Evolutionary conservation across 2,888 invertebrate genomes (phyloP).

Genomic region (Cremastinae sp.): DNA sequence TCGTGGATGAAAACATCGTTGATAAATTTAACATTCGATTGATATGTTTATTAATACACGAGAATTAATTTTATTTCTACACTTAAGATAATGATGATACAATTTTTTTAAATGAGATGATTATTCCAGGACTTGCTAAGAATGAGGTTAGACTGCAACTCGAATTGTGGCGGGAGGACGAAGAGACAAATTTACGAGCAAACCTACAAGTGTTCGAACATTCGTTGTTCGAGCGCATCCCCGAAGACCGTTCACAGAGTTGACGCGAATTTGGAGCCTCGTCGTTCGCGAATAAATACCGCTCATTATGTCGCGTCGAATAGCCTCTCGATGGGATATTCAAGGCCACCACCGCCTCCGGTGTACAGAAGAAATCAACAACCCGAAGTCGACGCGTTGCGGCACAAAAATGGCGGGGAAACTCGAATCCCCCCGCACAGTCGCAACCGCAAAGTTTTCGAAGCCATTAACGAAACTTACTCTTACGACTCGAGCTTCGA

Average conservation of each 20-base stretch:
- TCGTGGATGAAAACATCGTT: constrained; percentile 9
- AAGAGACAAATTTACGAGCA: constrained; percentile 30
- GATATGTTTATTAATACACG: too few relatives aligned
- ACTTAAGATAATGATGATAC: too few relatives aligned
- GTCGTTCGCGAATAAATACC: constrained; percentile 25
- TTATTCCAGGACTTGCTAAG: constrained; percentile 66
- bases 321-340: background rate
- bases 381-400: constrained; percentile 11
- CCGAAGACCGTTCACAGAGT: constrained; percentile 21
- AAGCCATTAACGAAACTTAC: constrained; percentile 9
- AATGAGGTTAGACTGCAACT: constrained; percentile 55
- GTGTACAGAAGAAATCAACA: constrained; percentile 1
- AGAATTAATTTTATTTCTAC: too few relatives aligned
- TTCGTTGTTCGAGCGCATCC: constrained; percentile 24
- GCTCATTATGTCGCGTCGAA: background rate
- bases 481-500: constrained; percentile 62
- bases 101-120: background rate
- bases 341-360: constrained; percentile 8
- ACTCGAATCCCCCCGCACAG: background rate
- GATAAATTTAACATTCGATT: too few relatives aligned
- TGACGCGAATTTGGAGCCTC: background rate
- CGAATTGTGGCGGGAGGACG: constrained; percentile 36
- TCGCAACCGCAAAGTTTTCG: background rate
- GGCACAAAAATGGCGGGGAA: constrained; percentile 12
- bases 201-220: constrained; percentile 30